Base-by-base conservation (phyloP, 2,888 invertebrate genomes). In the Rhamphomyia laevipes region DNA sequence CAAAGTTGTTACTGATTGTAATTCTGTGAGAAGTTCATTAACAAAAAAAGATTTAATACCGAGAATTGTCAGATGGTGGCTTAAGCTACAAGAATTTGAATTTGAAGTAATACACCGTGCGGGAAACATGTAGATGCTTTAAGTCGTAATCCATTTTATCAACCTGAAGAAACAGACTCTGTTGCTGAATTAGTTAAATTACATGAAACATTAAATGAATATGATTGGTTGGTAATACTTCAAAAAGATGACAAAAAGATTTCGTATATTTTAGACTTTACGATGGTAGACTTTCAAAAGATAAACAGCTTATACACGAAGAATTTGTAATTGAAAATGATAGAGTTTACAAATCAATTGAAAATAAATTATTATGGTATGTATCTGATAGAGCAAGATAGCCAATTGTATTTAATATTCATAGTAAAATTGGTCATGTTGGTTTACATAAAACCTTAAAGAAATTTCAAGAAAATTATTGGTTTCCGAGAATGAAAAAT, bases 401-500 rank as follows among this genome's bases (percentile, higher is more conserved):
- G 47, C 53, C 55, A 37, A 50, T 60, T 18, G 49, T 58, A 13
- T 48, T 48, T 43, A 48, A 33, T 15, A 47, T 51, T 27, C 55
- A 60, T 30, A 55, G 56, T 21, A 54, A 56, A 27, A 48, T 55
- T n/a, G 55, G 48, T 4, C 56, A 56, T 45, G 53, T 54, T 49
- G 54, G 49, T 3, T 17, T 53, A 3, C 54, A 57, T 33, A 58
- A 65, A 57, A 18, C 48, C 49, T 4, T 63, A 55, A 30, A 30
- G 11, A 30, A 30, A 11, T 9, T 30, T 9, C 30, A 11, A 6
- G 30, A 30, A 30, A 30, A 57, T 16, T 73, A 66, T 55, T 72
- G 67, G 67, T 71, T 71, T 46, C 62, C 63, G 1, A 57, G 60
- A 9, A 64, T 70, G 65, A 55, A 56, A 27, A 47, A 55, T 2